These are phyloP conservation scores for Eciton burchellii DNA, from an alignment of 1,140 invertebrate genomes.

Conservation along the genomic window DNA sequence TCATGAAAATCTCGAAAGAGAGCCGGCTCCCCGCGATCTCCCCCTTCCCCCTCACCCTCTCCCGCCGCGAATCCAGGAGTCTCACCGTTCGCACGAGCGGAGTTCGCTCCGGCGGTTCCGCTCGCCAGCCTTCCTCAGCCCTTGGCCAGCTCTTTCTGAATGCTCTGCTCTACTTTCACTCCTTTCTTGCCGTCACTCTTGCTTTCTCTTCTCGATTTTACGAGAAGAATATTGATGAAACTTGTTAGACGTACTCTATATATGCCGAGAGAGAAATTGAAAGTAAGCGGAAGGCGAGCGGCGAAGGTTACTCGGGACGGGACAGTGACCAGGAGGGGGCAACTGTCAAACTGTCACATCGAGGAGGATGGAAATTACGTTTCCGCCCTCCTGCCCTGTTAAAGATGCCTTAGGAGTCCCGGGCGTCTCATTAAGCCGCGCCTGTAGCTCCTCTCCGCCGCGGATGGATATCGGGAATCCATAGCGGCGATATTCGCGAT, in stretches of 20 bases:
- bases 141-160: background rate
- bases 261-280: slow-evolving; percentile 8
- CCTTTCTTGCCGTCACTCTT: background rate
- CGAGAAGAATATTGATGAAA: slow-evolving; percentile 76
- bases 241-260: slow-evolving; percentile 73
- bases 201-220: slow-evolving; percentile 69
- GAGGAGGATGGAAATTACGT: background rate
- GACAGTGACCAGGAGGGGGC: background rate
- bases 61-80: slow-evolving; percentile 34
- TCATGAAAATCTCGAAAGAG: slow-evolving; percentile 73
- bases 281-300: slow-evolving; percentile 28
- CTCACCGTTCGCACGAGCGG: slow-evolving; percentile 21
- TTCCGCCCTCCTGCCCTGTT: too few relatives aligned
- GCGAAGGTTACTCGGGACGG: slow-evolving; percentile 5
- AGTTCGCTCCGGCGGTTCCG: slow-evolving; percentile 26
- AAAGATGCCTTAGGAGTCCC: background rate
- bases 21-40: slow-evolving; percentile 70
- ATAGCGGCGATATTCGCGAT: slow-evolving; percentile 20
- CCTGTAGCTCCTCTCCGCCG: slow-evolving; percentile 47
- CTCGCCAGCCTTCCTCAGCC: slow-evolving; percentile 1
- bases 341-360: background rate
- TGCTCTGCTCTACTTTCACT: slow-evolving; percentile 21
- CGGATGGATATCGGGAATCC: slow-evolving; percentile 56
- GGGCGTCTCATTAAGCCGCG: background rate
- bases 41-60: slow-evolving; percentile 34